These are phyloP conservation scores for Lasioglossum marginatum DNA, from an alignment of 2,888 invertebrate genomes.

Conservation along the genomic window DNA sequence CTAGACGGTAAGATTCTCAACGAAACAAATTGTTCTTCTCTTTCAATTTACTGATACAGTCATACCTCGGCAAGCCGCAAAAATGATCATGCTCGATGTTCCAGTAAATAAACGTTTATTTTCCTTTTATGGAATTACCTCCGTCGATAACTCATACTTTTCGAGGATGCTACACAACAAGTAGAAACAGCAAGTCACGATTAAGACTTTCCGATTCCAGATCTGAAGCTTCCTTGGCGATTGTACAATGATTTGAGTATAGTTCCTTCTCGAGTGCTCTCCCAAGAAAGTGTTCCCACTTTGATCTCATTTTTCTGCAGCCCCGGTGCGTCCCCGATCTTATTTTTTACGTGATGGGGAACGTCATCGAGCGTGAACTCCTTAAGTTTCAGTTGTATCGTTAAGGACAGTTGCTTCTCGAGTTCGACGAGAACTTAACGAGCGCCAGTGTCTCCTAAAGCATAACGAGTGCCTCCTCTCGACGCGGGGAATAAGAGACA, in stretches of 20 bases:
- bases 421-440: slow-evolving; percentile 70
- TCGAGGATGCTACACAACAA: not conserved
- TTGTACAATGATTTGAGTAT: not conserved
- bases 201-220: not conserved
- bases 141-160: not conserved
- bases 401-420: slow-evolving; percentile 58
- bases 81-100: not conserved
- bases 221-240: not conserved
- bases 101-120: not conserved
- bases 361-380: slow-evolving; percentile 17
- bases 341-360: not conserved
- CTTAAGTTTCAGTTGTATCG: slow-evolving; percentile 38
- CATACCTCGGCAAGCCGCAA: not conserved
- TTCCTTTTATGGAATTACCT: not conserved
- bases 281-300: not conserved
- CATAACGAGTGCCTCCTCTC: slow-evolving; percentile 68
- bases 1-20: not conserved
- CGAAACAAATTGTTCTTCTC: not conserved
- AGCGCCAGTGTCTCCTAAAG: slow-evolving; percentile 66
- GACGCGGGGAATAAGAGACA: slow-evolving; percentile 56
- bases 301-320: not conserved
- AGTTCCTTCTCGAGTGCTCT: not conserved
- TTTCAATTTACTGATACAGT: not conserved
- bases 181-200: not conserved
- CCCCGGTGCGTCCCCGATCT: not conserved